Evolutionary conservation across 2,113 vertebrate species (phyloP).

Genomic region (Oncorhynchus masou): DNA sequence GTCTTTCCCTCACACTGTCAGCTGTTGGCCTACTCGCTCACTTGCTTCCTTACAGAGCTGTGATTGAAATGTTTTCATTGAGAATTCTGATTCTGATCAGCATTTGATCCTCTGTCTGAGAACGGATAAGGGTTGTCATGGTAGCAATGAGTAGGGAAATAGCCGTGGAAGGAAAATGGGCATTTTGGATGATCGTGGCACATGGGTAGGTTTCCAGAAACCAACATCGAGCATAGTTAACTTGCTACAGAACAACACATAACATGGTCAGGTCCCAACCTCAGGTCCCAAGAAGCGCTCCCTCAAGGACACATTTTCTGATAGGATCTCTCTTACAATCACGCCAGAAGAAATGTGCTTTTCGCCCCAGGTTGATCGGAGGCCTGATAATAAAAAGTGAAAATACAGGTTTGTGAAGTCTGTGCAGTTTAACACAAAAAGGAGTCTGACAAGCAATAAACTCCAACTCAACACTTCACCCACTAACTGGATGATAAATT

Average conservation of each 20-base stretch:
- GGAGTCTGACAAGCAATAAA: slow-evolving; percentile 6
- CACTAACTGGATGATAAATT: slow-evolving; percentile 19
- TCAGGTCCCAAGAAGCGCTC: slow-evolving; percentile 25
- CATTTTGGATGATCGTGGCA: not conserved
- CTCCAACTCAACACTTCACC: not conserved
- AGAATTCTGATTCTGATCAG: not conserved
- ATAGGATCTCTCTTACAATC: slow-evolving; percentile 33
- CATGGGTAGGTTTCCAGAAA: not conserved
- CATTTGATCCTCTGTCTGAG: not conserved
- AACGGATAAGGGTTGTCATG: not conserved
- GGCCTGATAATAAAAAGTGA: slow-evolving; percentile 30
- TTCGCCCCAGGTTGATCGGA: slow-evolving; percentile 20
- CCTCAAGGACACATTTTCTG: slow-evolving; percentile 43
- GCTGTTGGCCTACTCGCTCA: not conserved
- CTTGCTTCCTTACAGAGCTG: not conserved
- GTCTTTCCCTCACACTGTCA: too few species aligned
- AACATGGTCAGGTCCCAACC: slow-evolving; percentile 4
- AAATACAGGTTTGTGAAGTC: slow-evolving; percentile 33
- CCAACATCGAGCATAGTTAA: not conserved
- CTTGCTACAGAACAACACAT: not conserved
- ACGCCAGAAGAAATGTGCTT: slow-evolving; percentile 29
- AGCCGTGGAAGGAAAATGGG: not conserved
- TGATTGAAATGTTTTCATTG: not conserved
- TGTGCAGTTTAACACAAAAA: slow-evolving; percentile 8
- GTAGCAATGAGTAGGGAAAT: not conserved